Percentiles rank a stretch among this genome's conserved stretches.
These are phyloP conservation scores for Lutjanus erythropterus DNA, from an alignment of 2,113 vertebrate species.

Conservation along the genomic window DNA sequence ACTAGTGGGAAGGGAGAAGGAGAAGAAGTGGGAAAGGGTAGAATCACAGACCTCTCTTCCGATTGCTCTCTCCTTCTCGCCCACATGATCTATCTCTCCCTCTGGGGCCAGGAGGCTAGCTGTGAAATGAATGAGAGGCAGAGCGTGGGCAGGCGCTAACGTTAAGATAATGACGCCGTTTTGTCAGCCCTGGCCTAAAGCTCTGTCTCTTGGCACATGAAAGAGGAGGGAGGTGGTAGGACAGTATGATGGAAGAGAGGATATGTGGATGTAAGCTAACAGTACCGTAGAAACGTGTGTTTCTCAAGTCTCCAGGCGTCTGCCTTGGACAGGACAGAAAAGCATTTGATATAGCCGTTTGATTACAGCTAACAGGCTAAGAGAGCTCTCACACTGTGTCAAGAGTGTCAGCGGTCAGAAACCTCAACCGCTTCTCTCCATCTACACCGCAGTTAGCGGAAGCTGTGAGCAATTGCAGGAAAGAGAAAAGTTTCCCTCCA, in stretches of 20 bases:
- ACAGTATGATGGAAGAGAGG: conserved; percentile 48
- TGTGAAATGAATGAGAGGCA: conserved; percentile 77
- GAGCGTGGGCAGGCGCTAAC: conserved; percentile 73
- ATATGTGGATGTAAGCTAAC: conserved; percentile 23
- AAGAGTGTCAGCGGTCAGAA: conserved; percentile 58
- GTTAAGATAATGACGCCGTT: conserved; percentile 78
- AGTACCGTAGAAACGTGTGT: background rate
- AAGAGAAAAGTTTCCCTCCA: conserved; percentile 36
- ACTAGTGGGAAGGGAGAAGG: conserved; percentile 14
- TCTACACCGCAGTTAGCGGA: conserved; percentile 15
- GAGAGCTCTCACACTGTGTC: conserved; percentile 45
- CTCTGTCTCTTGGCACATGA: conserved; percentile 70
- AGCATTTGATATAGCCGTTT: conserved; percentile 29
- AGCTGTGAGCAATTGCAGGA: conserved; percentile 46
- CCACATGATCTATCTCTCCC: conserved; percentile 65
- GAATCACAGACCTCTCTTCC: conserved; percentile 53
- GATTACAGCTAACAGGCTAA: conserved; percentile 44
- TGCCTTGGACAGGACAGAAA: conserved; percentile 12
- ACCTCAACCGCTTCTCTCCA: conserved; percentile 48
- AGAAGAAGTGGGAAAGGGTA: conserved; percentile 7
- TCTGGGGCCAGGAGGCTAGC: conserved; percentile 68
- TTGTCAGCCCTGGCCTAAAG: conserved; percentile 75
- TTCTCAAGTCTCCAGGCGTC: conserved; percentile 39
- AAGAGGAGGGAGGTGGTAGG: conserved; percentile 54
- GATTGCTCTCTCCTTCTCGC: conserved; percentile 53